Evolutionary conservation across 2,797 vertebrate genomes (phyloP).

Genomic region (Lagorchestes hirsutus): DNA sequence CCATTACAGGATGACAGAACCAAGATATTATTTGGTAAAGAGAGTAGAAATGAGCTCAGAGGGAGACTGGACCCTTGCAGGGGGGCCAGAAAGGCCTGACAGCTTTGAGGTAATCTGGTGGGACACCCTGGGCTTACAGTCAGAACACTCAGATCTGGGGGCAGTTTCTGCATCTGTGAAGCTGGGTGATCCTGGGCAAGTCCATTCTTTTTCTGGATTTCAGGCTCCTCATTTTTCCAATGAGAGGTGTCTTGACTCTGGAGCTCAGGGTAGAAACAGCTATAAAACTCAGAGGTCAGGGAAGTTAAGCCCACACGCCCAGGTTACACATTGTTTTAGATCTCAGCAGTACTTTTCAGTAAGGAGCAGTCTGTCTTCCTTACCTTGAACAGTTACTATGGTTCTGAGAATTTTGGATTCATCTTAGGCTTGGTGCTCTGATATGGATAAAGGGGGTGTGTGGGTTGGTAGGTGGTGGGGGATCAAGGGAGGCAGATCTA

Average conservation of each 20-base stretch:
- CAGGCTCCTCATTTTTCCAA: neutral
- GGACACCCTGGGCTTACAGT: neutral
- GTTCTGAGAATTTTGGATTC: slow-evolving; percentile 36
- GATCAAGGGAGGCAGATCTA: neutral
- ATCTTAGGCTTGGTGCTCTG: neutral
- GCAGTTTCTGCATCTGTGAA: neutral
- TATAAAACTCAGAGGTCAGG: neutral
- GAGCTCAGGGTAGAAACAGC: neutral
- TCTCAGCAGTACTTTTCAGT: neutral
- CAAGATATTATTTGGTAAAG: neutral
- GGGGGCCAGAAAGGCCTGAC: neutral
- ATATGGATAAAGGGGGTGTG: neutral
- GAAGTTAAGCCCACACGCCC: neutral
- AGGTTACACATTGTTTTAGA: neutral
- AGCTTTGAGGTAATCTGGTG: no score
- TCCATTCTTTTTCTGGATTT: neutral
- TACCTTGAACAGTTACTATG: slow-evolving; percentile 26
- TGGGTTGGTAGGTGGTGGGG: neutral
- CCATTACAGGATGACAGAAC: neutral
- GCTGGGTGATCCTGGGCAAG: neutral
- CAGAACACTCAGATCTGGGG: neutral
- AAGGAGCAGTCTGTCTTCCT: slow-evolving; percentile 16
- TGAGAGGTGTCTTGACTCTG: neutral
- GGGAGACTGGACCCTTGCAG: neutral
- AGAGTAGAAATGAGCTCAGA: neutral